Percentiles rank a stretch among this genome's conserved stretches.
Evolutionary conservation across 2,888 invertebrate species (phyloP).

Genomic region (Endotricha flammealis): DNA sequence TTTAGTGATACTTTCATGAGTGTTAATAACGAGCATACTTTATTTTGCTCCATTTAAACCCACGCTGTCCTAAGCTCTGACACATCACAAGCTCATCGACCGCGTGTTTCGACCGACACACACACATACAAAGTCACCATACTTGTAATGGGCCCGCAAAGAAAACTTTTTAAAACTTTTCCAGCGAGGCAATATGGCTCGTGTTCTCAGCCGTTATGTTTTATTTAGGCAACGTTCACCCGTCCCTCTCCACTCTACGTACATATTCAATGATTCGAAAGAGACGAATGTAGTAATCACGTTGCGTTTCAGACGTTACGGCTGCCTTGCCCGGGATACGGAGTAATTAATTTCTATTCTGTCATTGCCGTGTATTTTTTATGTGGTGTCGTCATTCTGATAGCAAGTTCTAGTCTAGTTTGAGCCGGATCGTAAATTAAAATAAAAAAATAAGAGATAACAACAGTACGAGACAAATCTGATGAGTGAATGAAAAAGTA

Average conservation of each 20-base stretch:
- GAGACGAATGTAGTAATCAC: constrained; percentile 47
- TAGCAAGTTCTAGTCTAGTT: constrained; percentile 14
- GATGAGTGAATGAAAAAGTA: no score
- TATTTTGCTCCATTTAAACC: constrained; percentile 20
- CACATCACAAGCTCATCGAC: constrained; percentile 54
- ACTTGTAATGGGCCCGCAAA: constrained; percentile 79
- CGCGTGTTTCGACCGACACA: constrained; percentile 59
- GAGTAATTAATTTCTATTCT: constrained; percentile 78
- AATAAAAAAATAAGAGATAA: constrained; percentile 9
- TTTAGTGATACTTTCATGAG: no score
- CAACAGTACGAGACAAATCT: constrained; percentile 5
- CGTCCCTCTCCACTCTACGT: constrained; percentile 48
- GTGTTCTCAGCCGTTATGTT: constrained; percentile 76
- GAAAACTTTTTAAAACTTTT: constrained; percentile 80
- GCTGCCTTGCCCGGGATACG: constrained; percentile 74
- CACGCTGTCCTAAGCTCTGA: constrained; percentile 23
- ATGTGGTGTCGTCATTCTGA: constrained; percentile 55
- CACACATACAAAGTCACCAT: constrained; percentile 60
- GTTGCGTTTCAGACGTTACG: constrained; percentile 39
- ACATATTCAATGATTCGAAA: constrained; percentile 32
- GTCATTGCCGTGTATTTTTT: constrained; percentile 77
- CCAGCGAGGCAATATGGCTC: constrained; percentile 79
- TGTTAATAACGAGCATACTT: no score
- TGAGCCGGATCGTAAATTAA: neutral
- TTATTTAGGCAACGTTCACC: constrained; percentile 71